Conservation (phyloP, 2,113 vertebrate species). For the Crotalus helleri region DNA sequence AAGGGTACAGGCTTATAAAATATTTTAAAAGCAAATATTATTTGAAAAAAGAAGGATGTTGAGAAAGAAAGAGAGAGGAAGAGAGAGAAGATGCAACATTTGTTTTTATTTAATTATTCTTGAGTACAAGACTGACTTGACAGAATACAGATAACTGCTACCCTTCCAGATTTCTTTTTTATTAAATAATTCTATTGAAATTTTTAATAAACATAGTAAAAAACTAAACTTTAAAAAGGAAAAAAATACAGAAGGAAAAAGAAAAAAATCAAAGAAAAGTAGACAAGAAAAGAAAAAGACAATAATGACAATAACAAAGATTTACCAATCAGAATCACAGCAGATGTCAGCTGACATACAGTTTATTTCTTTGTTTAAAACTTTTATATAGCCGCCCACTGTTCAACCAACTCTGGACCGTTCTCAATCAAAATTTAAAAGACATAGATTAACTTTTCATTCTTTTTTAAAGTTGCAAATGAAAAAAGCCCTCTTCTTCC, state of each 20-base stretch:
- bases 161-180: background rate
- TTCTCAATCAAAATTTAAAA: too few relatives aligned
- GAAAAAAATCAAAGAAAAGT: background rate
- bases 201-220: background rate
- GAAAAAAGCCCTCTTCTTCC: background rate
- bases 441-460: background rate
- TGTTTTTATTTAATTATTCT: background rate
- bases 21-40: background rate
- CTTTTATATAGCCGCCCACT: too few relatives aligned
- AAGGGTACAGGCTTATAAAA: background rate
- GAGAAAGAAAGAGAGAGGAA: background rate
- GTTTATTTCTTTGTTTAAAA: too few relatives aligned
- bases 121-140: conserved; percentile 53
- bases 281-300: too few relatives aligned
- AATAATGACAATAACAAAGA: background rate
- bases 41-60: background rate
- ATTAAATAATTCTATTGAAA: too few relatives aligned
- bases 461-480: background rate
- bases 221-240: background rate
- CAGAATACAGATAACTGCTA: conserved; percentile 13
- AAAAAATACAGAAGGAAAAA: background rate
- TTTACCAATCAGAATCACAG: background rate
- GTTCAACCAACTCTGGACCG: too few relatives aligned
- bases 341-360: background rate
- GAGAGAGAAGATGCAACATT: background rate